phyloP scores from a whole-genome alignment of 2,113 vertebrate species.

The Psephotus haematonotus region DNA sequence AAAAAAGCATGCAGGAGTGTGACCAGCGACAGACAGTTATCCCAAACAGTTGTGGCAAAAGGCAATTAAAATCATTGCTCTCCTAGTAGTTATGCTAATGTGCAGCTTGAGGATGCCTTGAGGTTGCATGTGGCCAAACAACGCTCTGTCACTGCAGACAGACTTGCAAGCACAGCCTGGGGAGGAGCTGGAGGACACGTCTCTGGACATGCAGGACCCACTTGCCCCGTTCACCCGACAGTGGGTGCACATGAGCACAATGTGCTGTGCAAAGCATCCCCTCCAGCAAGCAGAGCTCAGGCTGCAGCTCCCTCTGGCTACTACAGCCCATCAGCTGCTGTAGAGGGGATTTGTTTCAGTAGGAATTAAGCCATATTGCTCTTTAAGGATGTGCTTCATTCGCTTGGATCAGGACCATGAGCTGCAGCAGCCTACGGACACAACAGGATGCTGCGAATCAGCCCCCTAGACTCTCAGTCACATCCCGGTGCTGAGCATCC shows the following conservation, averaged over 20 bases:
- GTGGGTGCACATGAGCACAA: not conserved
- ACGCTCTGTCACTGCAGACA: not conserved
- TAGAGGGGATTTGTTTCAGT: accelerated
- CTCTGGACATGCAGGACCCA: not conserved
- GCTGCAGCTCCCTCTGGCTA: not conserved
- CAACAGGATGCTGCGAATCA: not conserved
- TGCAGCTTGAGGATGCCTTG: not conserved
- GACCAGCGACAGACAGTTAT: not conserved
- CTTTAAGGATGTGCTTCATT: not conserved
- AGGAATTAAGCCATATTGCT: not conserved
- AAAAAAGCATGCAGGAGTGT: not conserved
- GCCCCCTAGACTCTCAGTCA: accelerated
- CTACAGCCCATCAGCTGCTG: not conserved
- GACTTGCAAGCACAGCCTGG: not conserved
- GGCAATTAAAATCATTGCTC: not conserved
- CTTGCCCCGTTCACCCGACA: not conserved
- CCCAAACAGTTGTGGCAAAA: not conserved
- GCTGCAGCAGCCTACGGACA: not conserved
- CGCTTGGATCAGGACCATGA: accelerated
- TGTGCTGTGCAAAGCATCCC: not conserved
- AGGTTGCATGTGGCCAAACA: not conserved
- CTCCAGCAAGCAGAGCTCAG: not conserved
- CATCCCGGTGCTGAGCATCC: not conserved
- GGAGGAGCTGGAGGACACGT: not conserved
- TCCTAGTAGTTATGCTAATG: conserved; percentile 20